Evolutionary conservation across 1,140 invertebrate species (phyloP).

Genomic region (Zaprionus nigranus): DNA sequence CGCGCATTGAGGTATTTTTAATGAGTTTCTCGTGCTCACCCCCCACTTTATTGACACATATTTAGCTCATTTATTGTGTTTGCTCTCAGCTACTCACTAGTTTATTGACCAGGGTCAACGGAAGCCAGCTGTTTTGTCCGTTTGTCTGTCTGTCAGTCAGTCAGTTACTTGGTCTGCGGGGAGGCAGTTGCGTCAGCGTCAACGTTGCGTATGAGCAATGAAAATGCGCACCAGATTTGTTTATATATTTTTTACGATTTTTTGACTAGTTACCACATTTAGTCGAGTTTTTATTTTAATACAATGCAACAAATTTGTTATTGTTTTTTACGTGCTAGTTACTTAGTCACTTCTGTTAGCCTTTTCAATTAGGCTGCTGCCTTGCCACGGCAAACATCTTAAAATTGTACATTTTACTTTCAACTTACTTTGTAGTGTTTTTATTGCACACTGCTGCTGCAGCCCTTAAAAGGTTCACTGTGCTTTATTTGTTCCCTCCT

Average conservation of each 20-base stretch:
- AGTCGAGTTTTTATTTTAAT: conserved; percentile 25
- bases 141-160: background rate
- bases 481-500: background rate
- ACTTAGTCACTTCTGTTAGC: conserved; percentile 12
- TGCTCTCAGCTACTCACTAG: conserved; percentile 41
- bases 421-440: conserved; percentile 5
- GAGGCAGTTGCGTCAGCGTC: conserved; percentile 54
- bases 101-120: conserved; percentile 71
- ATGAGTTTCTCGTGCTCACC: conserved; percentile 26
- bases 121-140: conserved; percentile 51
- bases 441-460: conserved; percentile 13
- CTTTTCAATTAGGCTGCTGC: conserved; percentile 24
- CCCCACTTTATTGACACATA: conserved; percentile 59
- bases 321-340: background rate
- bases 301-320: conserved; percentile 30
- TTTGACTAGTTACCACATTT: conserved; percentile 61
- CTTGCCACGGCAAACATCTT: background rate
- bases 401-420: background rate
- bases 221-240: conserved; percentile 46
- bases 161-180: conserved; percentile 1
- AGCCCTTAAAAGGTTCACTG: background rate
- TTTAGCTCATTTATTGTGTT: conserved; percentile 45
- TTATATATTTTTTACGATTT: conserved; percentile 33
- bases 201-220: conserved; percentile 52
- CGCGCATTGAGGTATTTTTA: conserved; percentile 28